Conservation (phyloP, 2,888 invertebrate species). For the Cerastis leucographa region DNA sequence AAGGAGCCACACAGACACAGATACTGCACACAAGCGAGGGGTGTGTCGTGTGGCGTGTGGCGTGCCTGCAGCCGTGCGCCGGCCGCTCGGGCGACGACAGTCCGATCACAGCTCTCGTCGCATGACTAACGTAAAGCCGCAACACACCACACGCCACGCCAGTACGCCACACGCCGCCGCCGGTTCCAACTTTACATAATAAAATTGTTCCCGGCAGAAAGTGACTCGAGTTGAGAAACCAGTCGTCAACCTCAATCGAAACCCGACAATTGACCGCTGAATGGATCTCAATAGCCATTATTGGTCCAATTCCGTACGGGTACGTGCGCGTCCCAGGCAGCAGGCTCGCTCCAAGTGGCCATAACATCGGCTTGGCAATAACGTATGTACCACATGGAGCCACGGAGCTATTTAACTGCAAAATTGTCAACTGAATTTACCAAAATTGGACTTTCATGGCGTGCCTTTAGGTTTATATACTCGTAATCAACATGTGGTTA, state of each 20-base stretch:
- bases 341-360: neutral
- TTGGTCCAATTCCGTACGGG: slow-evolving; percentile 34
- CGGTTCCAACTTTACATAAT: slow-evolving; percentile 9
- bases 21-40: neutral
- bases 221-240: neutral
- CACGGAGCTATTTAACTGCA: neutral
- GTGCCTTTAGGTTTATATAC: too few species aligned
- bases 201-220: neutral
- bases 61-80: neutral
- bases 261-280: slow-evolving; percentile 27
- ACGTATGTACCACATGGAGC: neutral
- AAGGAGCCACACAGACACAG: neutral
- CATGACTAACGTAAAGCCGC: neutral
- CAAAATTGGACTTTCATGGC: too few species aligned
- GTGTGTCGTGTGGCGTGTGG: neutral
- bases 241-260: slow-evolving; percentile 27
- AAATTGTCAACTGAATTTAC: too few species aligned
- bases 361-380: slow-evolving; percentile 14
- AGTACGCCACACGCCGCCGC: neutral
- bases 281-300: slow-evolving; percentile 44
- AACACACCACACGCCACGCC: too few species aligned
- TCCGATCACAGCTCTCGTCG: neutral
- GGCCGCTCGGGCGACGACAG: neutral
- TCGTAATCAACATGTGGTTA: too few species aligned
- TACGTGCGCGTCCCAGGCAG: slow-evolving; percentile 11